Percentiles rank a stretch among this genome's conserved stretches.
Evolutionary conservation across 2,113 vertebrate species (phyloP).

Genomic region (Eurystomus gularis): DNA sequence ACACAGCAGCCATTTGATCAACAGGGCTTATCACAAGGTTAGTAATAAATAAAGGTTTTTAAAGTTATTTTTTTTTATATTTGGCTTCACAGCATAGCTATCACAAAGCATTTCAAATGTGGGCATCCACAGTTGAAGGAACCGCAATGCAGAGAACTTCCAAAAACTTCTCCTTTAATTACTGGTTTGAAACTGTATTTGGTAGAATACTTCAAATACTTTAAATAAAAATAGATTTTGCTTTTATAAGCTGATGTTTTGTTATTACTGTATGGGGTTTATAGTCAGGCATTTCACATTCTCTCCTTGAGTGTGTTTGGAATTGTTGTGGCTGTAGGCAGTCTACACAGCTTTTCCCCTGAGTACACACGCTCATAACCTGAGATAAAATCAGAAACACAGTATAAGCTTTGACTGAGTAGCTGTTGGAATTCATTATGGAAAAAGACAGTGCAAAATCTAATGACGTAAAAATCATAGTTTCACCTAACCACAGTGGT

Average conservation of each 20-base stretch:
- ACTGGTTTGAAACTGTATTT: not conserved
- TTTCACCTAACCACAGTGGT: not conserved
- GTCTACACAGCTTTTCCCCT: not conserved
- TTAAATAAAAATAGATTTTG: not conserved
- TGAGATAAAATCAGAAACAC: not conserved
- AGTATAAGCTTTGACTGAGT: not conserved
- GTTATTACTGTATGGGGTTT: not conserved
- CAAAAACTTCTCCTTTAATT: not conserved
- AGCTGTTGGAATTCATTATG: not conserved
- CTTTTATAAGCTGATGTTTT: not conserved
- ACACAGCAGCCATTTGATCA: constrained; percentile 89
- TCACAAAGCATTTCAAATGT: not conserved
- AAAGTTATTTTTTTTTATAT: not conserved
- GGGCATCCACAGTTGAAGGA: not conserved
- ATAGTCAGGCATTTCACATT: not conserved
- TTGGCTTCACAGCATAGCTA: not conserved
- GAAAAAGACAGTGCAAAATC: not conserved
- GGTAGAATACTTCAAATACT: not conserved
- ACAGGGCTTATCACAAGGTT: constrained; percentile 88
- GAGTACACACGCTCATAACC: not conserved
- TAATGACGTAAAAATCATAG: fast-evolving
- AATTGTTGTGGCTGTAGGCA: not conserved
- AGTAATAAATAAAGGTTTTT: not conserved
- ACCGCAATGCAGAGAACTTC: not conserved
- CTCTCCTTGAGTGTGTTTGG: not conserved